Evolutionary conservation across 1,140 invertebrate species (phyloP).

Genomic region (Nixonia krombeini): DNA sequence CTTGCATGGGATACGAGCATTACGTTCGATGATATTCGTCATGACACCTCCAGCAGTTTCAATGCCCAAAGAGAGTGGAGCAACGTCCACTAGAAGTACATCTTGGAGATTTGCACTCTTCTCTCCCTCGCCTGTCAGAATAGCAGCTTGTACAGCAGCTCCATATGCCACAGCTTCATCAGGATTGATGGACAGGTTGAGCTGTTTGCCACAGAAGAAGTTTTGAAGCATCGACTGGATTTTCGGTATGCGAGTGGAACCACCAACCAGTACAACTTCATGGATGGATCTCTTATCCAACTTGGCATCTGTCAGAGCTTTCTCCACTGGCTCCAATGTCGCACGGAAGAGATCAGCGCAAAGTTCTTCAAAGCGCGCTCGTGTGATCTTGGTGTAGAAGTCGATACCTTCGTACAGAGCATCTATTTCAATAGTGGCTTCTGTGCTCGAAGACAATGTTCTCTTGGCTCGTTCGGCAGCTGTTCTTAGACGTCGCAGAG

Average conservation of each 20-base stretch:
- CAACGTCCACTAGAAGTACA: constrained; percentile 80
- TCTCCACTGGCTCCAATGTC: constrained; percentile 77
- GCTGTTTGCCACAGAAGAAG: constrained; percentile 76
- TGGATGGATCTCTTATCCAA: constrained; percentile 80
- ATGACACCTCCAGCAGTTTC: constrained; percentile 75
- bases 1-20: constrained; percentile 77
- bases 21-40: constrained; percentile 75
- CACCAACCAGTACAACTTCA: constrained; percentile 85
- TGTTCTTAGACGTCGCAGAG: constrained; percentile 76
- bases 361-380: constrained; percentile 78
- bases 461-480: constrained; percentile 77
- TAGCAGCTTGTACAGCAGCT: constrained; percentile 78
- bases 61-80: constrained; percentile 76
- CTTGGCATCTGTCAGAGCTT: constrained; percentile 81
- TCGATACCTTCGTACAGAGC: constrained; percentile 74
- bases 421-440: constrained; percentile 75
- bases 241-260: constrained; percentile 81
- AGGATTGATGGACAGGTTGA: constrained; percentile 79
- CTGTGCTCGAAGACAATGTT: constrained; percentile 74
- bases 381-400: constrained; percentile 75
- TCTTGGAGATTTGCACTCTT: constrained; percentile 75
- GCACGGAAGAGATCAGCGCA: constrained; percentile 75
- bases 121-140: constrained; percentile 74
- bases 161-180: constrained; percentile 79
- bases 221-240: constrained; percentile 76